Evolutionary conservation across 1,140 invertebrate genomes (phyloP), one percentile per base, ranked within the genome.

Genomic region (Euura saliciscinereae): DNA sequence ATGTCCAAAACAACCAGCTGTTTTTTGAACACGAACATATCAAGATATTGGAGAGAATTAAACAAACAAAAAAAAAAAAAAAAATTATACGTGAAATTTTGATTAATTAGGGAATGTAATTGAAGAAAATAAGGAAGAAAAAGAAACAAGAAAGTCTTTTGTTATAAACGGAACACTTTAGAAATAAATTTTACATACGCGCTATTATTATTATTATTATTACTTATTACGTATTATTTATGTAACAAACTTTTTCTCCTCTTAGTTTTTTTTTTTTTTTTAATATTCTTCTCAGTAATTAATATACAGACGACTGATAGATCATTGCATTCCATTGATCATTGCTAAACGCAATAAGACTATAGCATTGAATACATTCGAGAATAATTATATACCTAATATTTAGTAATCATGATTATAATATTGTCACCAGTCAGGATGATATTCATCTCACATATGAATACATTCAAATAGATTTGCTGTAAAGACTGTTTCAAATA

Each of bases 401-500:
- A 28, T 28, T 28, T 28, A 28, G 28, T 1, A 28, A 28, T 28
- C 28, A 28, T 28, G 28, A 28, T 28, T 28, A 28, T 28, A 28
- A 28, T 28, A 28, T 28, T 28, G 1, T 28, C 28, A 28, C 28
- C 28, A 28, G 28, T 28, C 28, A 28, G 28, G 28, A 28, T 28
- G 28, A 28, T 28, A 28, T 28, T 28, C 28, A 28, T 28, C 28
- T 28, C 28, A 28, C 28, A 28, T 28, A 28, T 28, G 28, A 28
- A 28, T 28, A 28, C 28, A 28, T 28, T 28, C 28, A 59, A 8
- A 59, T 59, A 59, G 51, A 59, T 59, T 59, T 59, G 13, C 13
- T 59, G 51, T 59, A 59, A 59, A 59, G 51, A 59, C 51, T 59
- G 51, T 59, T 59, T 59, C 51, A 59, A 59, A 59, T 59, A 59